Percentiles rank a stretch among this genome's conserved stretches.
phyloP scores from a whole-genome alignment of 2,888 invertebrate genomes.

The Agrochola lychnidis region DNA sequence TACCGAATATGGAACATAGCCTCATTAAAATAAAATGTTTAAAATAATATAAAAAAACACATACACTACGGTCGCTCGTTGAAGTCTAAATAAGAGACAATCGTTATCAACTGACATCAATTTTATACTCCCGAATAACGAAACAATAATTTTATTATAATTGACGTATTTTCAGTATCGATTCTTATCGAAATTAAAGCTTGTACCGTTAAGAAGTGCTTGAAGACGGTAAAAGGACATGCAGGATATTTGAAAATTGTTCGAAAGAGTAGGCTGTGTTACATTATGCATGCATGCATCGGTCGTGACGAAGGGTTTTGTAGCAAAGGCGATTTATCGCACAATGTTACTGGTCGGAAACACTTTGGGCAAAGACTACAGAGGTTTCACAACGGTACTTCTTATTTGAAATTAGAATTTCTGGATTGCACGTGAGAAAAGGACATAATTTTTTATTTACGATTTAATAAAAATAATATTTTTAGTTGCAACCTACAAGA shows the following conservation, averaged over 20 bases:
- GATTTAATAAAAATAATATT: not conserved
- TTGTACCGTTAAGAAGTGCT: constrained; percentile 18
- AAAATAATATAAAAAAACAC: not conserved
- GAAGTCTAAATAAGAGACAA: constrained; percentile 62
- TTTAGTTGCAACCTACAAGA: not conserved
- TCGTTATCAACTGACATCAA: constrained; percentile 25
- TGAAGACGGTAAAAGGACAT: constrained; percentile 20
- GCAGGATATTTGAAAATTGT: constrained; percentile 45
- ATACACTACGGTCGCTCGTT: constrained; percentile 54
- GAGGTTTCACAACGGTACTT: constrained; percentile 34
- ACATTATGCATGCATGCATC: constrained; percentile 71
- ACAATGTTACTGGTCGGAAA: constrained; percentile 50
- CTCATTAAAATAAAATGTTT: not conserved
- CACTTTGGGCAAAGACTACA: constrained; percentile 32
- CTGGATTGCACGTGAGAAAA: not conserved
- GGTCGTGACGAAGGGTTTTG: constrained; percentile 73
- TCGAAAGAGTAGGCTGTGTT: constrained; percentile 53
- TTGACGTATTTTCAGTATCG: constrained; percentile 7
- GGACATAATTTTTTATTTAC: not conserved
- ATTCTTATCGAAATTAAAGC: constrained; percentile 35
- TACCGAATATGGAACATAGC: not conserved
- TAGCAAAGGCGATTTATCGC: constrained; percentile 60
- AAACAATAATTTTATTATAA: constrained; percentile 21
- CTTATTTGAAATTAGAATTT: not conserved
- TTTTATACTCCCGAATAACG: not conserved